Evolutionary conservation across 64 coral and sea anemone species (phyloP).

Genomic region (Montipora capricornis): DNA sequence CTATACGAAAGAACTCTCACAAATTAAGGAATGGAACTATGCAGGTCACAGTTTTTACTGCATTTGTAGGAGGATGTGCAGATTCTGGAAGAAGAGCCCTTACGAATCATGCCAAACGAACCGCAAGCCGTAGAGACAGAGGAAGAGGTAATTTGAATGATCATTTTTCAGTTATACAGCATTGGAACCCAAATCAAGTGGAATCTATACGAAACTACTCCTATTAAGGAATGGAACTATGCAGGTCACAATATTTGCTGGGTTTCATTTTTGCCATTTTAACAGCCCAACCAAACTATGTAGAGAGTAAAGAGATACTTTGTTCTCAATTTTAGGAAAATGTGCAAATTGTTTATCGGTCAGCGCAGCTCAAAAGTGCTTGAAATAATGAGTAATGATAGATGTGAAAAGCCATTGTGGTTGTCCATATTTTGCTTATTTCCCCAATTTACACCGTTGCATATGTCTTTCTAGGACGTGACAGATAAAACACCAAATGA

Average conservation of each 20-base stretch:
- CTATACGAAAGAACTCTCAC: conserved; percentile 9
- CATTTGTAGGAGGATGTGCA: conserved; percentile 19
- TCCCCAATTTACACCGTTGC: conserved; percentile 18
- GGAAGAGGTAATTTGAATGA: conserved; percentile 13
- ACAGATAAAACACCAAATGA: conserved; percentile 16
- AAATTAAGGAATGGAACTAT: conserved; percentile 15
- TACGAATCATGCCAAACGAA: conserved; percentile 21
- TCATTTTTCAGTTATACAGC: conserved; percentile 5
- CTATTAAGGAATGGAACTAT: conserved; percentile 26
- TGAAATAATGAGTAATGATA: conserved; percentile 20
- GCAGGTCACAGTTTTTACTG: conserved; percentile 16
- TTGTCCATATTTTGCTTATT: conserved; percentile 12
- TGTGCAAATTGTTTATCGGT: conserved; percentile 22
- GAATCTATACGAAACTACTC: conserved; percentile 19
- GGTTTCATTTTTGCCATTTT: conserved; percentile 17
- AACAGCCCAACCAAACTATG: conserved; percentile 15
- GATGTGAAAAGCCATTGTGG: conserved; percentile 21
- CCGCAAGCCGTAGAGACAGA: conserved; percentile 16
- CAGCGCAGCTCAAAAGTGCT: conserved; percentile 1
- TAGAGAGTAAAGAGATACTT: conserved; percentile 17
- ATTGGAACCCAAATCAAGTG: conserved; percentile 16
- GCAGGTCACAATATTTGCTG: conserved; percentile 13
- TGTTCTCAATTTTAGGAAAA: conserved; percentile 23
- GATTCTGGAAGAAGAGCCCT: conserved; percentile 9
- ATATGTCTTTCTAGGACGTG: conserved; percentile 2